Percentiles rank a stretch among this genome's conserved stretches.
Conservation (phyloP, 2,797 vertebrate species). For the Emydoidea blandingii region DNA sequence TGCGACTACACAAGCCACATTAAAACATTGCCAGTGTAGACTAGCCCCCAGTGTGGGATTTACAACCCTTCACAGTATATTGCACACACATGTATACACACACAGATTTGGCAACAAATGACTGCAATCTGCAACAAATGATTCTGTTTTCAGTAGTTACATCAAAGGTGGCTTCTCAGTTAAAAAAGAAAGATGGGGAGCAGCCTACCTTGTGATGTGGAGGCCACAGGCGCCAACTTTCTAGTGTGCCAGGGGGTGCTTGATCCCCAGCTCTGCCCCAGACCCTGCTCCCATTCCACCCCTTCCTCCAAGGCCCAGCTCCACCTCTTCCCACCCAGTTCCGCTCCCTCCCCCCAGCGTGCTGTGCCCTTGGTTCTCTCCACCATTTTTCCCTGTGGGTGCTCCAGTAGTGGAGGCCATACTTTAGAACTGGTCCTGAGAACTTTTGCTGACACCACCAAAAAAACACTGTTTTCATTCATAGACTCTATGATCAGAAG, state of each 20-base stretch:
- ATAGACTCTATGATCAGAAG: background rate
- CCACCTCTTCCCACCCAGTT: too few species aligned
- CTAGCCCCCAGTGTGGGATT: background rate
- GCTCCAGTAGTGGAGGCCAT: too few species aligned
- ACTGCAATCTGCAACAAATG: background rate
- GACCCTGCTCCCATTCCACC: too few species aligned
- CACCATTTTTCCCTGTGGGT: too few species aligned
- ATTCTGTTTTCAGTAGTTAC: background rate
- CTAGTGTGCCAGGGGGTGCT: too few species aligned
- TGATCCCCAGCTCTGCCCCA: too few species aligned
- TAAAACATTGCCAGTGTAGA: too few species aligned
- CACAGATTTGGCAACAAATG: background rate
- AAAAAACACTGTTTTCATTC: background rate
- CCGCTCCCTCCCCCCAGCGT: accelerated
- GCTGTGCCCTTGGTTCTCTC: too few species aligned
- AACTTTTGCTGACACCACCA: background rate
- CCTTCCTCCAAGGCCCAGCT: too few species aligned
- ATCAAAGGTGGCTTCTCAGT: background rate
- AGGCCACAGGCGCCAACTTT: too few species aligned
- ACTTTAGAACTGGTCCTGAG: background rate
- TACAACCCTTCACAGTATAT: background rate
- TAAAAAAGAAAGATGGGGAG: background rate
- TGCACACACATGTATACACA: background rate
- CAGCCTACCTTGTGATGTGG: background rate
- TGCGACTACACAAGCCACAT: too few species aligned